These are phyloP conservation scores for Catharus minimus DNA, from an alignment of 2,113 vertebrate genomes.

Conservation along the genomic window DNA sequence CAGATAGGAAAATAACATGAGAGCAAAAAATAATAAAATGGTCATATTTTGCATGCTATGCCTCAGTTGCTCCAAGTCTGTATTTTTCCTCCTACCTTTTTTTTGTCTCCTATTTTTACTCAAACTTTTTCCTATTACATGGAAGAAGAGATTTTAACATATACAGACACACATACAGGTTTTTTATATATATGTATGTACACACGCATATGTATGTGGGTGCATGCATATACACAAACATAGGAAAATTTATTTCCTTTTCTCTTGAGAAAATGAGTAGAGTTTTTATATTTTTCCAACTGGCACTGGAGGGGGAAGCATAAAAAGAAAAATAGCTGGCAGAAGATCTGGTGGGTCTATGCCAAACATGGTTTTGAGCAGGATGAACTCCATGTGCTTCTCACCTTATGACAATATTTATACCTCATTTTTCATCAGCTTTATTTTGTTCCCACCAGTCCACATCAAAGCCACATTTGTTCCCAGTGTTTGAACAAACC, in stretches of 20 bases:
- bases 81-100: not conserved
- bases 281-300: constrained; percentile 41
- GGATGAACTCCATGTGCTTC: constrained; percentile 65
- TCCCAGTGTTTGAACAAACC: not conserved
- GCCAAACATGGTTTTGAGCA: constrained; percentile 43
- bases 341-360: not conserved
- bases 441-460: constrained; percentile 1
- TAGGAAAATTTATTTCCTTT: not conserved
- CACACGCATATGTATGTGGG: not conserved
- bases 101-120: not conserved
- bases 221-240: not conserved
- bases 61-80: not conserved
- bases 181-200: not conserved
- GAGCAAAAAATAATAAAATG: not conserved
- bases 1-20: not conserved
- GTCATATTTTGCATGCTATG: not conserved
- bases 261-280: not conserved
- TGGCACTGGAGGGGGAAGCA: constrained; percentile 35
- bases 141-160: not conserved
- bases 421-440: constrained; percentile 20
- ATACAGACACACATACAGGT: not conserved
- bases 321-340: constrained; percentile 22
- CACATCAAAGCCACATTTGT: not conserved
- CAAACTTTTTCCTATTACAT: not conserved
- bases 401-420: constrained; percentile 60